These are phyloP conservation scores for Callithrix jacchus DNA, from an alignment of 2,113 vertebrate species.

Conservation along the genomic window DNA sequence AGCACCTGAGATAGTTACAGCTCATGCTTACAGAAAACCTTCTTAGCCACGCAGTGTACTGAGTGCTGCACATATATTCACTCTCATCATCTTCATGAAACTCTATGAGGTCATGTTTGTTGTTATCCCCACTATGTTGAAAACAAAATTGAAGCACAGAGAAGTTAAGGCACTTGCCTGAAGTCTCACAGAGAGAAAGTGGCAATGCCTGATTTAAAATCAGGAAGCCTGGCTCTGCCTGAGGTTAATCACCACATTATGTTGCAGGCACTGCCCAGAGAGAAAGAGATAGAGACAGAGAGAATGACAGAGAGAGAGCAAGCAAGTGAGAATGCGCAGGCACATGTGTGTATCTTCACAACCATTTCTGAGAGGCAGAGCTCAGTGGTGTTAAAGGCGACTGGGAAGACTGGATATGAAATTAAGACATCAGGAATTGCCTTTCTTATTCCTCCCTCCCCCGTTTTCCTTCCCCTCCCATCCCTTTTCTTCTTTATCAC, in stretches of 20 bases:
- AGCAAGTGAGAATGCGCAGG: neutral
- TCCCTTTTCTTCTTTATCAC: neutral
- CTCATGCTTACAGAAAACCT: neutral
- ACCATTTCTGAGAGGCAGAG: neutral
- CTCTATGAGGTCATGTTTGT: neutral
- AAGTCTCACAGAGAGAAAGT: neutral
- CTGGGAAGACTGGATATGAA: neutral
- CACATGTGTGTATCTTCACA: neutral
- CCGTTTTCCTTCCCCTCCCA: neutral
- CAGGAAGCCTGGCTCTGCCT: neutral
- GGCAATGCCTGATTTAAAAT: neutral
- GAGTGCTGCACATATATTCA: no score
- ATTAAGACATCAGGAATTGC: neutral
- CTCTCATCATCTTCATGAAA: neutral
- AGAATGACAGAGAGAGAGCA: no score
- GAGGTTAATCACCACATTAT: neutral
- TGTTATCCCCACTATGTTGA: neutral
- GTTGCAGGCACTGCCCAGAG: neutral
- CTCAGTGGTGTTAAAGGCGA: neutral
- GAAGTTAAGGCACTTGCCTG: neutral
- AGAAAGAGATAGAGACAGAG: neutral
- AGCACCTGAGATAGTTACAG: neutral
- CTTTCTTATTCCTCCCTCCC: neutral
- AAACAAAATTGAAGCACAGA: neutral
- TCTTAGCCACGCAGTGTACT: neutral